Conservation (phyloP, 2,797 vertebrate species). For the Thamnophis elegans region DNA sequence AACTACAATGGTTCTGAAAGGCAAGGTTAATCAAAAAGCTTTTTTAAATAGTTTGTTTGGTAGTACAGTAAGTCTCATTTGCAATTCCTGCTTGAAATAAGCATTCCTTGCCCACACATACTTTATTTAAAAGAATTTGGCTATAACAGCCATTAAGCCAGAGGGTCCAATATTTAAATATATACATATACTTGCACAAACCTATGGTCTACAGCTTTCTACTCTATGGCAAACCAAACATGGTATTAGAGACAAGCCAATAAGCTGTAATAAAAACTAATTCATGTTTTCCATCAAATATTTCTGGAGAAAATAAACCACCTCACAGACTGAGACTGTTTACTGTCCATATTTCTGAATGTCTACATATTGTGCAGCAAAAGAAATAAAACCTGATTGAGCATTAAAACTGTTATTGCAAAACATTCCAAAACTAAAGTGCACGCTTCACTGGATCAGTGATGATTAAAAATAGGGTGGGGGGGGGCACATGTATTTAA, state of each 20-base stretch:
- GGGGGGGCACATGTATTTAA: background rate
- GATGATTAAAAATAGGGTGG: background rate
- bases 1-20: slow-evolving; percentile 18
- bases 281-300: background rate
- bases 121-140: background rate
- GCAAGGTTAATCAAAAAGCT: background rate
- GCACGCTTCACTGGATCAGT: background rate
- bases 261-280: background rate
- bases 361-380: background rate
- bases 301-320: background rate
- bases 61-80: background rate
- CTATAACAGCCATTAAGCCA: background rate
- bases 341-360: background rate
- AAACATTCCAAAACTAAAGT: background rate
- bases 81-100: slow-evolving; percentile 28
- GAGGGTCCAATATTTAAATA: background rate
- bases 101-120: background rate
- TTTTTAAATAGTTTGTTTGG: slow-evolving; percentile 33
- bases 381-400: background rate
- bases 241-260: background rate
- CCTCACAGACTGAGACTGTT: background rate
- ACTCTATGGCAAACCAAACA: background rate
- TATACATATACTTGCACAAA: background rate
- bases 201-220: background rate
- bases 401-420: background rate